phyloP scores from a whole-genome alignment of 30 jellyfish, hydroid and myxozoan species.

The Aurelia sp. region DNA sequence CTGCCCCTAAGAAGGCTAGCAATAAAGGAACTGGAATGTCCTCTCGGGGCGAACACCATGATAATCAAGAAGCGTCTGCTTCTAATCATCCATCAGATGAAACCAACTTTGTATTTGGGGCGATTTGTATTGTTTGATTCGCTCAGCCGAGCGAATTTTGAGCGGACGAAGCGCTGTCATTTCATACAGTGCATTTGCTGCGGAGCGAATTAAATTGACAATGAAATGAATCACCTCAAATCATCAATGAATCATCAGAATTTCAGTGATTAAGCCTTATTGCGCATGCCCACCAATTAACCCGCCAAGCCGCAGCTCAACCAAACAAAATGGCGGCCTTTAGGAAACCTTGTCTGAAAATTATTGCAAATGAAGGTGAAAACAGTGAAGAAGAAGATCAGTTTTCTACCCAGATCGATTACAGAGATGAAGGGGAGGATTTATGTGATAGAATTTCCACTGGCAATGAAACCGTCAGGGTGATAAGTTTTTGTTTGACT shows the following conservation, averaged over 20 bases:
- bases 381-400: background rate
- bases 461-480: no score
- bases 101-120: slow-evolving; percentile 2
- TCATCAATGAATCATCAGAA: slow-evolving; percentile 6
- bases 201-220: background rate
- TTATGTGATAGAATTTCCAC: slow-evolving; percentile 1
- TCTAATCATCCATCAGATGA: slow-evolving; percentile 3
- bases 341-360: background rate
- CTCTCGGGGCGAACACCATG: no score
- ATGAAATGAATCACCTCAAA: background rate
- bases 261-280: background rate
- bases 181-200: background rate
- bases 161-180: background rate
- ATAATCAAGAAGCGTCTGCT: no score
- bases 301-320: background rate
- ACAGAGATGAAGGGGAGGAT: background rate
- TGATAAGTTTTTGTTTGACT: no score
- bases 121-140: background rate
- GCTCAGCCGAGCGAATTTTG: slow-evolving; percentile 2
- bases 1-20: no score
- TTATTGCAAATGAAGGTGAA: background rate
- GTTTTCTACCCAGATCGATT: background rate
- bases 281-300: background rate
- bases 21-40: no score
- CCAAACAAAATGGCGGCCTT: background rate